Conservation (phyloP, 2,888 invertebrate genomes). For the Dione vanillae region DNA sequence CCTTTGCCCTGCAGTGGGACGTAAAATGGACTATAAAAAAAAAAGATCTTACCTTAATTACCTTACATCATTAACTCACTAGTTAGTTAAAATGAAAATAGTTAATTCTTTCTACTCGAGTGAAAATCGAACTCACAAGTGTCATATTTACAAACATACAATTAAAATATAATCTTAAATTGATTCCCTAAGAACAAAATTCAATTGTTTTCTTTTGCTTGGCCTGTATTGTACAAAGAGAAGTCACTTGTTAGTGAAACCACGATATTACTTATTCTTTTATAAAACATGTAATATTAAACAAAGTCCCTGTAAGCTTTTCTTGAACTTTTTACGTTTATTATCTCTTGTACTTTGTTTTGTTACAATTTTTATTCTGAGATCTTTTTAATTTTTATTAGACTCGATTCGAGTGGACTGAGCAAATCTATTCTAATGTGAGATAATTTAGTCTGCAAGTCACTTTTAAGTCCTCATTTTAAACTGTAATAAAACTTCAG, state of each 20-base stretch:
- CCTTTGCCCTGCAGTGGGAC: too few species aligned
- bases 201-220: not conserved
- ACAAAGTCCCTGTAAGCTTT: constrained; percentile 1
- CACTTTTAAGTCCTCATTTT: not conserved
- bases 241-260: constrained; percentile 13
- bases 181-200: not conserved
- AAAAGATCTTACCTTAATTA: too few species aligned
- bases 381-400: not conserved
- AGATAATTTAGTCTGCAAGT: not conserved
- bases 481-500: too few species aligned
- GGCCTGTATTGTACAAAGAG: constrained; percentile 2
- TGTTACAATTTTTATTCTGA: not conserved
- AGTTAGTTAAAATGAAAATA: too few species aligned
- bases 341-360: constrained; percentile 2
- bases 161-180: constrained; percentile 2
- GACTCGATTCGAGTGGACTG: too few species aligned
- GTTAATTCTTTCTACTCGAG: too few species aligned
- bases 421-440: not conserved
- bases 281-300: constrained; percentile 12
- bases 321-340: not conserved
- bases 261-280: constrained; percentile 16
- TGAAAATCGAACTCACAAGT: too few species aligned
- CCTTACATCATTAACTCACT: too few species aligned
- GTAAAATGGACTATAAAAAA: too few species aligned
- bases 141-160: not conserved